Conservation (phyloP, 2,113 vertebrate species). For the Azemiops feae region DNA sequence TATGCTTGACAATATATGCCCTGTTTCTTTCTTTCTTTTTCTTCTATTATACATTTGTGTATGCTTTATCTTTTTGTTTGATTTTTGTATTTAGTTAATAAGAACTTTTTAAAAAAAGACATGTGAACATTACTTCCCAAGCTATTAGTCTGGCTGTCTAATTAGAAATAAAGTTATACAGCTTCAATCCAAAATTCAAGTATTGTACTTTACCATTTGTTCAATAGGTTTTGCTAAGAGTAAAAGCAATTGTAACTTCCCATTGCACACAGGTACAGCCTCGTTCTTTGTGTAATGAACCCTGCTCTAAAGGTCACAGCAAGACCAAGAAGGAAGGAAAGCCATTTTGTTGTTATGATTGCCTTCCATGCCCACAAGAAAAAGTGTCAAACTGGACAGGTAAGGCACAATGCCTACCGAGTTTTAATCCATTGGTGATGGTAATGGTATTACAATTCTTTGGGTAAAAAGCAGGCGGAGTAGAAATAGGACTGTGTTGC, state of each 20-base stretch:
- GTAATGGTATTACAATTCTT: not conserved
- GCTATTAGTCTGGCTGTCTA: not conserved
- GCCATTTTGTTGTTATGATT: constrained; percentile 2
- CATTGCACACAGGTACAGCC: not conserved
- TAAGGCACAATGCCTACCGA: not conserved
- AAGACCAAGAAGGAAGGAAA: not conserved
- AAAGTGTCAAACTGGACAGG: not conserved
- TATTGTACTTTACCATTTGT: not conserved
- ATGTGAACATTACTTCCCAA: not conserved
- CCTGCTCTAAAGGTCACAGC: not conserved
- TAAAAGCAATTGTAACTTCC: not conserved
- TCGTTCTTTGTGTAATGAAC: not conserved
- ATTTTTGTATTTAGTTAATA: not conserved
- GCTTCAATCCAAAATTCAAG: not conserved
- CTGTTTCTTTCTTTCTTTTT: not conserved
- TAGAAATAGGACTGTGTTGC: not conserved
- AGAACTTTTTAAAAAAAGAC: not conserved
- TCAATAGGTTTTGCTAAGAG: not conserved
- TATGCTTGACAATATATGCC: not conserved
- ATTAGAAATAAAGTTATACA: not conserved
- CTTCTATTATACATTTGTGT: not conserved
- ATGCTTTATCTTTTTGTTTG: not conserved
- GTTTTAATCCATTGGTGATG: not conserved
- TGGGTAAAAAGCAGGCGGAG: not conserved
- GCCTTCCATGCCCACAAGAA: not conserved